Conservation (phyloP, 2,888 invertebrate genomes). For the Mellilla xanthometata region DNA sequence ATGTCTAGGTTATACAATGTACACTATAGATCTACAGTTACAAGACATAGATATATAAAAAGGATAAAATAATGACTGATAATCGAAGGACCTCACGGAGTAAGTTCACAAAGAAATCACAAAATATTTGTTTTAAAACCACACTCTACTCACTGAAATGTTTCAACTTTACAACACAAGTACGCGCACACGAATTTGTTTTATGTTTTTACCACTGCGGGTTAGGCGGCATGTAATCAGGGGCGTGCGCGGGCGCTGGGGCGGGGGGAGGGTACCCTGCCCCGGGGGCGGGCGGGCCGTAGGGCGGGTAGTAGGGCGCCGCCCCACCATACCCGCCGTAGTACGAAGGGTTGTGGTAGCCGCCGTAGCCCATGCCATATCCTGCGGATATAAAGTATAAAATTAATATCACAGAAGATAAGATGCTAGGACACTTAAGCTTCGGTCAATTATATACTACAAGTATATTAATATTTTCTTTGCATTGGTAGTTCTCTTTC, state of each 20-base stretch:
- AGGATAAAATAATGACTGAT: slow-evolving; percentile 36
- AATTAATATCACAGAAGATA: too few relatives aligned
- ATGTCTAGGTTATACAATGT: neutral
- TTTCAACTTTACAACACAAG: slow-evolving; percentile 21
- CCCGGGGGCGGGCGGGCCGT: slow-evolving; percentile 51
- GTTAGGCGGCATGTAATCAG: slow-evolving; percentile 67
- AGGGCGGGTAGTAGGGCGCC: slow-evolving; percentile 73
- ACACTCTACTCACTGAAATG: slow-evolving; percentile 40
- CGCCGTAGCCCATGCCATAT: slow-evolving; percentile 71
- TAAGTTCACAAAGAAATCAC: slow-evolving; percentile 31
- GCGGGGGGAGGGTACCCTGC: slow-evolving; percentile 47
- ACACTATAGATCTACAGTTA: slow-evolving; percentile 22
- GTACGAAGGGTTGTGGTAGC: slow-evolving; percentile 73
- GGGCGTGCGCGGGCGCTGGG: slow-evolving; percentile 43
- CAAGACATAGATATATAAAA: slow-evolving; percentile 26
- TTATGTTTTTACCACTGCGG: slow-evolving; percentile 62
- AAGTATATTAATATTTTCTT: too few relatives aligned
- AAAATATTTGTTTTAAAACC: slow-evolving; percentile 37
- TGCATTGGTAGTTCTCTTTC: too few relatives aligned
- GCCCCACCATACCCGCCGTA: slow-evolving; percentile 80
- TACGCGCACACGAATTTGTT: slow-evolving; percentile 14
- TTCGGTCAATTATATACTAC: too few relatives aligned
- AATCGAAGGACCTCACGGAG: slow-evolving; percentile 26
- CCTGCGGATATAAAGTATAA: slow-evolving; percentile 41
- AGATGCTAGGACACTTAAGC: too few relatives aligned